Evolutionary conservation across 2,113 vertebrate species (phyloP).

Genomic region (Machaerirhynchus nigripectus): DNA sequence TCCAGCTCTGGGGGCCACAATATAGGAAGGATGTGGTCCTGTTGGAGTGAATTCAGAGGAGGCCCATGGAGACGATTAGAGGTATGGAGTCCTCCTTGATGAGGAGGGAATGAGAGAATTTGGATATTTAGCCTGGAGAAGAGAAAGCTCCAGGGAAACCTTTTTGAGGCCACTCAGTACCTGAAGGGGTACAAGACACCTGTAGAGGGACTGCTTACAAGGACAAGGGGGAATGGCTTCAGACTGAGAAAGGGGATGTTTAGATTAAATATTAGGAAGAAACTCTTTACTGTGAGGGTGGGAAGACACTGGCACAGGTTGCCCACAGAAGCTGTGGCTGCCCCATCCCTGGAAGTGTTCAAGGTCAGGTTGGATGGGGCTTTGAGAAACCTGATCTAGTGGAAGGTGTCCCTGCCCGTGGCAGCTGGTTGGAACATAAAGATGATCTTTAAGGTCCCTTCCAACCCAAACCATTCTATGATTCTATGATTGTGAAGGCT

Average conservation of each 20-base stretch:
- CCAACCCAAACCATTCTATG: not conserved
- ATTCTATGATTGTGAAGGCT: not conserved
- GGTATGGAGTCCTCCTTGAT: not conserved
- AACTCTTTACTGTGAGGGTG: not conserved
- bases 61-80: not conserved
- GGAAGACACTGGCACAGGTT: not conserved
- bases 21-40: not conserved
- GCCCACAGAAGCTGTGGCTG: not conserved
- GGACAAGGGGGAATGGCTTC: not conserved
- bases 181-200: not conserved
- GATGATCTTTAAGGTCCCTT: not conserved
- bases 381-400: not conserved
- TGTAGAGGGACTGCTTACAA: not conserved
- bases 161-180: not conserved
- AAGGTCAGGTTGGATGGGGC: no score
- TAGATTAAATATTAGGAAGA: not conserved
- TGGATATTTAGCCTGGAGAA: not conserved
- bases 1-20: not conserved
- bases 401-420: not conserved
- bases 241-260: not conserved
- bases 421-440: not conserved
- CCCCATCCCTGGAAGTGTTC: not conserved
- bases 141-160: not conserved
- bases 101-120: not conserved
- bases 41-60: not conserved